Evolutionary conservation across 2,113 vertebrate genomes (phyloP).

Genomic region (Hippocampus barbouri): DNA sequence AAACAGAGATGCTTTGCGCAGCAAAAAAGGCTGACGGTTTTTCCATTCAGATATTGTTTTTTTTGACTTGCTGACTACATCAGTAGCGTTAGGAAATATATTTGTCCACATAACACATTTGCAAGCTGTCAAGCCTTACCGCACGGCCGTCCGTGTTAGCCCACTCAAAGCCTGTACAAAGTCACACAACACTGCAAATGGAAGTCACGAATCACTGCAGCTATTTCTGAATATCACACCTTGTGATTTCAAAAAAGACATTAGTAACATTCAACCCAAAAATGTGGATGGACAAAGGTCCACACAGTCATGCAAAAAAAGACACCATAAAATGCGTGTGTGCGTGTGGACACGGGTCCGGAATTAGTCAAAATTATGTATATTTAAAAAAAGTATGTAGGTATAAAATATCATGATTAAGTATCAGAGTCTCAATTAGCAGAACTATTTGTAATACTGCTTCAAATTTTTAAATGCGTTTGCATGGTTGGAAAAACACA

Average conservation of each 20-base stretch:
- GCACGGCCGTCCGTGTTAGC: background rate
- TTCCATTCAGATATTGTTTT: background rate
- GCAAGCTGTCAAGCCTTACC: background rate
- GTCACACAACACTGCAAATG: background rate
- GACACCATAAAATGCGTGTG: background rate
- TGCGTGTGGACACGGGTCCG: background rate
- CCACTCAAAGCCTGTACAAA: background rate
- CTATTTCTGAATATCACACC: background rate
- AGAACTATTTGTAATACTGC: background rate
- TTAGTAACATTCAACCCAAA: background rate
- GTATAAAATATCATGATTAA: background rate
- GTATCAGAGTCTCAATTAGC: background rate
- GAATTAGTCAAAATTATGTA: background rate
- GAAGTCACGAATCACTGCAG: background rate
- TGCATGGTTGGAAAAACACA: background rate
- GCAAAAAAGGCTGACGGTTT: background rate
- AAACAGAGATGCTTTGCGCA: constrained; percentile 8
- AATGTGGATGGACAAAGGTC: background rate
- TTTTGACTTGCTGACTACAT: background rate
- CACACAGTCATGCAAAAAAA: background rate
- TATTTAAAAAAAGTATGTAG: background rate
- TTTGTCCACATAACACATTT: background rate
- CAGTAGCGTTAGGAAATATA: background rate
- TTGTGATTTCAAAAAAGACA: background rate
- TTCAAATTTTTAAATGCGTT: background rate